Evolutionary conservation across 2,888 invertebrate species (phyloP).

Genomic region (Hirtodrosophila histrioides): DNA sequence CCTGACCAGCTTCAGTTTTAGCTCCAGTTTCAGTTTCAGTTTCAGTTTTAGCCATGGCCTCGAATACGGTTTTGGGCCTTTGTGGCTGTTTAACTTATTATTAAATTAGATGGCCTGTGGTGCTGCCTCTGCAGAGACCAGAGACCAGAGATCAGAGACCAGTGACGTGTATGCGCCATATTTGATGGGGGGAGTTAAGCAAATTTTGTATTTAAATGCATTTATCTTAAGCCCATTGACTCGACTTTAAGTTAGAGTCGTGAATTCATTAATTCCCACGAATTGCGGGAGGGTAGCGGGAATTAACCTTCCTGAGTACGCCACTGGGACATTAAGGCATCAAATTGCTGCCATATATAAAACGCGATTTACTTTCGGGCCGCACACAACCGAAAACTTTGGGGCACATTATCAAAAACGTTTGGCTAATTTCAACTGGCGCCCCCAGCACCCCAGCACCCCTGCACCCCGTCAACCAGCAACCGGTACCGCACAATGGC

Average conservation of each 20-base stretch:
- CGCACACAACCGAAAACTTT: background rate
- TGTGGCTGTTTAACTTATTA: constrained; percentile 55
- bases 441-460: background rate
- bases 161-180: background rate
- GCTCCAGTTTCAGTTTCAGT: too few species aligned
- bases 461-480: too few species aligned
- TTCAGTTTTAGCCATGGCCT: background rate
- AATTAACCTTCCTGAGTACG: too few species aligned
- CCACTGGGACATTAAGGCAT: constrained; percentile 45
- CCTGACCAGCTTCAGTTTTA: constrained; percentile 28
- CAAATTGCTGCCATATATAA: constrained; percentile 66
- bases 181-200: too few species aligned
- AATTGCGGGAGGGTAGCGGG: too few species aligned
- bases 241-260: too few species aligned
- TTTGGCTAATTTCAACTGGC: constrained; percentile 57
- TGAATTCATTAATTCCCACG: too few species aligned
- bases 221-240: too few species aligned
- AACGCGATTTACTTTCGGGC: constrained; percentile 47
- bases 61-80: constrained; percentile 4
- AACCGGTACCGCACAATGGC: constrained; percentile 25
- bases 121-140: constrained; percentile 26
- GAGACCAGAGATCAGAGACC: background rate
- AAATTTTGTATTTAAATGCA: too few species aligned
- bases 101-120: constrained; percentile 60
- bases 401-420: constrained; percentile 28